Percentiles rank a stretch among this genome's conserved stretches.
Evolutionary conservation across 30 jellyfish, hydroid and myxozoan species (phyloP).

Genomic region (Nemopilema nomurai): DNA sequence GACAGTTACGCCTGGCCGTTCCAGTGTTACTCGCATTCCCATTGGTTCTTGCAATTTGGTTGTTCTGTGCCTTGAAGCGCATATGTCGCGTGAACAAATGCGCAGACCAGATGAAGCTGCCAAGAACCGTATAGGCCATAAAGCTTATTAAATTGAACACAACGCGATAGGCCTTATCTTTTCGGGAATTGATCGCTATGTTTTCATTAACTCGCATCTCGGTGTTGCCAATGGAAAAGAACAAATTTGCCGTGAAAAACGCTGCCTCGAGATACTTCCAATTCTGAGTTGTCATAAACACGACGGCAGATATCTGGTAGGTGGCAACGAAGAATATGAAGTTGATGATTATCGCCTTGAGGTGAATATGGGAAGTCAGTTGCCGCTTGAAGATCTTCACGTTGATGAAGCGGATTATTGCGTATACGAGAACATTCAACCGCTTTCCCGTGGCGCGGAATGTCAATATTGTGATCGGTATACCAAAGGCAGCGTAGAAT

Average conservation of each 20-base stretch:
- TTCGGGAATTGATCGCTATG: slow-evolving; percentile 62
- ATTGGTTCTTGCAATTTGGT: slow-evolving; percentile 78
- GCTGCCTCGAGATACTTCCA: slow-evolving; percentile 80
- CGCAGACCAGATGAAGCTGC: slow-evolving; percentile 94
- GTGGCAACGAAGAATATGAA: slow-evolving; percentile 63
- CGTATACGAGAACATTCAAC: slow-evolving; percentile 79
- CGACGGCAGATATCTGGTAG: slow-evolving; percentile 55
- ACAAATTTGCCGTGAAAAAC: slow-evolving; percentile 69
- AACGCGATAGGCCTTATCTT: slow-evolving; percentile 79
- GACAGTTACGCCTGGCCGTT: slow-evolving; percentile 67
- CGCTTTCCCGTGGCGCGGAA: slow-evolving; percentile 99
- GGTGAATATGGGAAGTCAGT: slow-evolving; percentile 85
- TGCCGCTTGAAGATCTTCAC: slow-evolving; percentile 90
- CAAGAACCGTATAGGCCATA: slow-evolving; percentile 78
- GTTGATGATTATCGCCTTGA: slow-evolving; percentile 84
- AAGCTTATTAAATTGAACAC: slow-evolving; percentile 73
- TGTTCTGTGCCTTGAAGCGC: slow-evolving; percentile 98
- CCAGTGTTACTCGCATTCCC: slow-evolving; percentile 63
- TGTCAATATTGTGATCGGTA: slow-evolving; percentile 85
- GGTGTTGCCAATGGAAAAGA: slow-evolving; percentile 89
- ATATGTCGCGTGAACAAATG: slow-evolving; percentile 97
- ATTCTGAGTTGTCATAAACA: slow-evolving; percentile 81
- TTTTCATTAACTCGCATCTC: slow-evolving; percentile 69
- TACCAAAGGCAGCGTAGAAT: slow-evolving; percentile 86
- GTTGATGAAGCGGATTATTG: slow-evolving; percentile 86